Evolutionary conservation across 30 jellyfish, hydroid and myxozoan genomes (phyloP), one percentile per base, ranked within the genome.

Genomic region (Calvadosia cruxmelitensis): DNA sequence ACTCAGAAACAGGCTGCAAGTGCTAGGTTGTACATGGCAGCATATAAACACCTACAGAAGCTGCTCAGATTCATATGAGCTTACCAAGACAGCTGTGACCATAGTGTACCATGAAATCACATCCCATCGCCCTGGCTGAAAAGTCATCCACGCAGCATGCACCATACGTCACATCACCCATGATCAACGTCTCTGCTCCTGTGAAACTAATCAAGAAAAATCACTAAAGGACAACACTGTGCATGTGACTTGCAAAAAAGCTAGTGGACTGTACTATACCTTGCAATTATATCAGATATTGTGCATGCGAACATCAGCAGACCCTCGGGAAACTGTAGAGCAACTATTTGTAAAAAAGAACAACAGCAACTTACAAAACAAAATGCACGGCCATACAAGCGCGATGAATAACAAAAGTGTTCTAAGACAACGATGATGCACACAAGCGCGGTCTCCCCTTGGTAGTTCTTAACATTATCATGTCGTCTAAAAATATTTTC

Each of bases 91-190:
- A 92, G 68, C 99, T 92, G 70, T 92, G 99, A 0, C 96, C 99
- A 81, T 84, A 92, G 62, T 92, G 99, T 3, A 92, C 93, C 94
- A 92, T 79, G 53, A 92, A 76, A 33, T 84, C 96, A 84, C 96
- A 84, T 13, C 88, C 95, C 32, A 92, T 67, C 15, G 95, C 95
- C 27, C 88, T 70, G 31, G 99, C 96, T 49, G 99, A 74, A 63
- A 50, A 92, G 74, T 92, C 99, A 85, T 92, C 99, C 16, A 92
- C 95, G 72, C 99, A 92, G 75, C 99, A 92, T 12, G 99, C 99
- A 34, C 99, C 99, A 63, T 92, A 92, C 64, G 96, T 80, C 25
- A 92, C 96, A 68, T 92, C 99, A 53, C 96, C 94, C 99, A 85
- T 79, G 24, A 92, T 88, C 12, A 92, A 36, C 7, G 94, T 77